Percentiles rank a stretch among this genome's conserved stretches.
Evolutionary conservation across 2,797 vertebrate species (phyloP).

Genomic region (Dicrostonyx torquatus): DNA sequence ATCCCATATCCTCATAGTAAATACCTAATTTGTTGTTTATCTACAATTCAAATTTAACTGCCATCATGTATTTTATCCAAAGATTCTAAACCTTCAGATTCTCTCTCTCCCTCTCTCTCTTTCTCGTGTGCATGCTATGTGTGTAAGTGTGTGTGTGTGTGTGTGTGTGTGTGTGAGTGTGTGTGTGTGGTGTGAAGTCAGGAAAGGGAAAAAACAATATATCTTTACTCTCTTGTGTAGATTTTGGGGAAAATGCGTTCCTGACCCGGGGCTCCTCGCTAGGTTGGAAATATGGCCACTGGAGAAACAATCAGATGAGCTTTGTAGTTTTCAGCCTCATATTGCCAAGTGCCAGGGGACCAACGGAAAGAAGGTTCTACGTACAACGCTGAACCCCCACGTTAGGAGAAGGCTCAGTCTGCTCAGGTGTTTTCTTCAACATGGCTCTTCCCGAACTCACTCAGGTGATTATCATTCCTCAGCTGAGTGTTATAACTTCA

Average conservation of each 20-base stretch:
- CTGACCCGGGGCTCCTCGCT: conserved; percentile 71
- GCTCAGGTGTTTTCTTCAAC: conserved; percentile 82
- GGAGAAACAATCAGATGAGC: conserved; percentile 78
- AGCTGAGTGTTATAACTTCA: conserved; percentile 83
- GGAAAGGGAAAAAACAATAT: background rate
- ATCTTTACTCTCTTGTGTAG: conserved; percentile 67
- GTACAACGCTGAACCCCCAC: conserved; percentile 61
- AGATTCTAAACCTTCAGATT: background rate
- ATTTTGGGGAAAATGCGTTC: conserved; percentile 68
- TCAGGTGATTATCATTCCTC: conserved; percentile 84
- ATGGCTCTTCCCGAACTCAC: conserved; percentile 56
- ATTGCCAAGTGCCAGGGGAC: conserved; percentile 75
- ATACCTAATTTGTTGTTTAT: background rate
- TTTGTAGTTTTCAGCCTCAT: conserved; percentile 75
- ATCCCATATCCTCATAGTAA: background rate
- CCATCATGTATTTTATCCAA: conserved; percentile 10
- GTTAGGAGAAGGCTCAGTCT: conserved; percentile 72
- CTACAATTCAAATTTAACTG: conserved; percentile 39
- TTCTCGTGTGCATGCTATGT: too few relatives aligned
- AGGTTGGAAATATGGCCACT: conserved; percentile 74
- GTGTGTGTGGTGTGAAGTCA: too few relatives aligned
- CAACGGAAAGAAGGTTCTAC: conserved; percentile 64
- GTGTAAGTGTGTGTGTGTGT: background rate
- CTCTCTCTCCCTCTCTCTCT: background rate
- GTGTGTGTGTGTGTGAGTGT: accelerated